phyloP scores from a whole-genome alignment of 2,113 vertebrate species.

The Poeciliopsis prolifica region DNA sequence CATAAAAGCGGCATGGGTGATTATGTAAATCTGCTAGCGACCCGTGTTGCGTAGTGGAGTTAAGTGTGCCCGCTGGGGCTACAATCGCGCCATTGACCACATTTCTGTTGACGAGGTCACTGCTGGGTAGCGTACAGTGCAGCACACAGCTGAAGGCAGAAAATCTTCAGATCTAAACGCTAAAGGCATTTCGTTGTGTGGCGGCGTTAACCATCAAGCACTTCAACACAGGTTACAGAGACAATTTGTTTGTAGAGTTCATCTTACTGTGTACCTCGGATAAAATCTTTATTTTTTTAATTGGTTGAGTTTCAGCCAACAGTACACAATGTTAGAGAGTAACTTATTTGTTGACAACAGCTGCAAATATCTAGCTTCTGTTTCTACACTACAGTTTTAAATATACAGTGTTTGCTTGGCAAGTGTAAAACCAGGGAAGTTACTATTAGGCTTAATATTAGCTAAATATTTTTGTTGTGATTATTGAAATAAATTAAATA shows the following conservation, averaged over 20 bases:
- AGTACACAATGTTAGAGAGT: neutral
- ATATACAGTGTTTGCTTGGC: conserved; percentile 3
- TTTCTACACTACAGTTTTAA: neutral
- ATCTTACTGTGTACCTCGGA: no score
- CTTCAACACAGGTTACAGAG: conserved; percentile 46
- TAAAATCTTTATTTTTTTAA: conserved; percentile 1
- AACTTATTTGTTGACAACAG: conserved; percentile 2
- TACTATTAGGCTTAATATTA: neutral
- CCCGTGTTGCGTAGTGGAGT: conserved; percentile 46
- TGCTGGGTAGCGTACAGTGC: conserved; percentile 41
- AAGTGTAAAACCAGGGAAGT: neutral
- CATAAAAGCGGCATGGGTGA: conserved; percentile 39
- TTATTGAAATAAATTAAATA: neutral
- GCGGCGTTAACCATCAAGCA: conserved; percentile 45
- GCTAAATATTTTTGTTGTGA: neutral
- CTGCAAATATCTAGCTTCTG: conserved; percentile 2
- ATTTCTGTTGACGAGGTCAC: conserved; percentile 52
- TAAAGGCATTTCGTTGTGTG: conserved; percentile 55
- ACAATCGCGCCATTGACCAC: conserved; percentile 57
- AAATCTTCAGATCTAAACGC: conserved; percentile 26
- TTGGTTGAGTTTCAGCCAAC: neutral
- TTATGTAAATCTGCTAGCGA: conserved; percentile 45
- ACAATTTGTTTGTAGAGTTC: neutral
- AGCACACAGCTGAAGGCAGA: conserved; percentile 66
- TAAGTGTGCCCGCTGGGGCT: conserved; percentile 50